A percentile compares a stretch with the other conserved stretches of the same genome.
phyloP scores from a whole-genome alignment of 2,888 invertebrate genomes.

The Zaprionus bogoriensis region DNA sequence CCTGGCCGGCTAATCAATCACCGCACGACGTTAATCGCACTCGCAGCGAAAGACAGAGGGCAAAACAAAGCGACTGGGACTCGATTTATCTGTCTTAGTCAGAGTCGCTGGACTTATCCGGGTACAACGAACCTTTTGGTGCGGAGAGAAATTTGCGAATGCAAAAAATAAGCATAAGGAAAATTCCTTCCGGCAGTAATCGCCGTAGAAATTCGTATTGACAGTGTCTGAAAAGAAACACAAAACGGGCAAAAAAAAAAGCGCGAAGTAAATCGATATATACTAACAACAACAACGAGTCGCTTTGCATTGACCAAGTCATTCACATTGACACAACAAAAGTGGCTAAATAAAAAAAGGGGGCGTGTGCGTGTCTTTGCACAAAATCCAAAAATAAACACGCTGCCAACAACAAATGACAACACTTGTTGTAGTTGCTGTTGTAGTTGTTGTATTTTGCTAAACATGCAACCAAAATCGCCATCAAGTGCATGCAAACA shows the following conservation, averaged over 20 bases:
- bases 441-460: neutral
- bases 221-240: conserved; percentile 11
- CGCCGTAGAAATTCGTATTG: conserved; percentile 25
- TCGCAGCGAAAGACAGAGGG: neutral
- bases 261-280: conserved; percentile 31
- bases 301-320: conserved; percentile 41
- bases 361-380: conserved; percentile 39
- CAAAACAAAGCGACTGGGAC: neutral
- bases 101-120: neutral
- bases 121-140: conserved; percentile 32
- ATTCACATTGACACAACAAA: conserved; percentile 42
- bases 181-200: conserved; percentile 64
- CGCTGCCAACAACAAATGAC: conserved; percentile 6
- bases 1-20: conserved; percentile 2
- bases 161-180: conserved; percentile 24
- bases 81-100: neutral
- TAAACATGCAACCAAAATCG: conserved; percentile 43
- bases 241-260: neutral
- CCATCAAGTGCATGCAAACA: conserved; percentile 36
- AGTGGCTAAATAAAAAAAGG: conserved; percentile 21
- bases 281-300: conserved; percentile 9
- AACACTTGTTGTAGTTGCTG: conserved; percentile 12
- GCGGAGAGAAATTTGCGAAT: conserved; percentile 4
- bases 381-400: conserved; percentile 29
- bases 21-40: conserved; percentile 6